Percentiles rank a stretch among this genome's conserved stretches.
Evolutionary conservation across 2,797 vertebrate species (phyloP).

Genomic region (Lepilemur septentrionalis): DNA sequence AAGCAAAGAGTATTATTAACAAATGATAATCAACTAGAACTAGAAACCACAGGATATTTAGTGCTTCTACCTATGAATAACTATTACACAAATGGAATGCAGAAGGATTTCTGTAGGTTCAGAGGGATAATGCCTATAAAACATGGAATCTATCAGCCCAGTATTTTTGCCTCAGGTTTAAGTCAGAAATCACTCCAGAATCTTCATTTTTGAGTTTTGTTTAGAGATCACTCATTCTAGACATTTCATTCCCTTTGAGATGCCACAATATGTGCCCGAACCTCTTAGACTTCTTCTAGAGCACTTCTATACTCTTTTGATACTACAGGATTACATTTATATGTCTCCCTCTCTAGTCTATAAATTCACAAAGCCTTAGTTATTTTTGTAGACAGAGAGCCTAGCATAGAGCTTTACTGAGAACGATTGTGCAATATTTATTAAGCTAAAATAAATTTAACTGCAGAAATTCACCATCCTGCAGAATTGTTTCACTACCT

Average conservation of each 20-base stretch:
- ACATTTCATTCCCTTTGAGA: not conserved
- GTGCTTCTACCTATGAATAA: not conserved
- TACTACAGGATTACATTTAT: not conserved
- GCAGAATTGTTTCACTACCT: not conserved
- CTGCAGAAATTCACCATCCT: not conserved
- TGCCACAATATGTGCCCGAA: not conserved
- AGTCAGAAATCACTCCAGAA: not conserved
- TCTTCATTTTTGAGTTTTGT: not conserved
- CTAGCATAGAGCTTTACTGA: not conserved
- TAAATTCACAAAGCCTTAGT: not conserved
- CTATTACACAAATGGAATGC: not conserved
- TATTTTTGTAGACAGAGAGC: not conserved
- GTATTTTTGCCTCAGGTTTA: not conserved
- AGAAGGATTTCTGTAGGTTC: not conserved
- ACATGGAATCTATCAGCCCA: not conserved
- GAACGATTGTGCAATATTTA: not conserved
- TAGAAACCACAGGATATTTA: not conserved
- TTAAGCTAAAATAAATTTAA: conserved; percentile 49
- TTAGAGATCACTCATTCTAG: not conserved
- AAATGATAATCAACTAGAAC: not conserved
- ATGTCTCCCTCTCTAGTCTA: not conserved
- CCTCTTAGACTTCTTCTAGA: not conserved
- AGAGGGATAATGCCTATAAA: not conserved
- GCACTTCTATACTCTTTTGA: not conserved
- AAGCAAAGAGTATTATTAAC: not conserved